Base-by-base conservation (phyloP, 2,888 invertebrate species). In the Oligia latruncula region DNA sequence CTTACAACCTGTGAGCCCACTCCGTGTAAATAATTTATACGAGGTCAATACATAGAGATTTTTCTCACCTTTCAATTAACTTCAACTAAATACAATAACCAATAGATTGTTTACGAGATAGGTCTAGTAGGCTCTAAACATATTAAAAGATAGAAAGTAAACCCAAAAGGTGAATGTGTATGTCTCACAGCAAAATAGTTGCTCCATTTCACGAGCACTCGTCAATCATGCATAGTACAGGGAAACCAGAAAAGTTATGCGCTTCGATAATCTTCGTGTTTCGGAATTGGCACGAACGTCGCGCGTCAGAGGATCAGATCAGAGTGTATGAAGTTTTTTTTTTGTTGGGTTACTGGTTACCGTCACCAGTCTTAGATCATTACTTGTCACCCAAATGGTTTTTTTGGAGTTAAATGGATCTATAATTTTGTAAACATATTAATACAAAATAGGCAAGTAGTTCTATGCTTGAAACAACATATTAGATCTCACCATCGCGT, bases 121-220 rank as follows among this genome's bases (percentile, higher is more conserved):
- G 15, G 15, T 49, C 49, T 4, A 49, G 49, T 4, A 49, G 15
- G 15, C 15, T 35, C 13, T 75, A 35, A 70, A 52, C 11, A 0
- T 68, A 23, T 23, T 46, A 17, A 17, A 29, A 29, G 5, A 15
- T 35, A 8, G 3, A 2, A n/a, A 43, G 9, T 52, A 17, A n/a
- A 8, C 35, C 35, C 23, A 43, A 78, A 80, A 49, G 15, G 35
- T 73, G 2, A 66, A 79, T 40, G 58, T 78, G 64, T 72, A 49
- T 79, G 58, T 73, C 20, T 17, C 6, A 65, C 23, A 66, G n/a
- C n/a, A 43, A 46, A 77, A 65, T 73, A 67, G 40, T 67, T 52
- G 29, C 20, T 66, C 20, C 60, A 80, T n/a, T 20, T 55, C 80
- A 74, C 74, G 74, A 80, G 80, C 74, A 62, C 46, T 46, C 67